Evolutionary conservation across 2,797 vertebrate genomes (phyloP).

Genomic region (Dallia pectoralis): DNA sequence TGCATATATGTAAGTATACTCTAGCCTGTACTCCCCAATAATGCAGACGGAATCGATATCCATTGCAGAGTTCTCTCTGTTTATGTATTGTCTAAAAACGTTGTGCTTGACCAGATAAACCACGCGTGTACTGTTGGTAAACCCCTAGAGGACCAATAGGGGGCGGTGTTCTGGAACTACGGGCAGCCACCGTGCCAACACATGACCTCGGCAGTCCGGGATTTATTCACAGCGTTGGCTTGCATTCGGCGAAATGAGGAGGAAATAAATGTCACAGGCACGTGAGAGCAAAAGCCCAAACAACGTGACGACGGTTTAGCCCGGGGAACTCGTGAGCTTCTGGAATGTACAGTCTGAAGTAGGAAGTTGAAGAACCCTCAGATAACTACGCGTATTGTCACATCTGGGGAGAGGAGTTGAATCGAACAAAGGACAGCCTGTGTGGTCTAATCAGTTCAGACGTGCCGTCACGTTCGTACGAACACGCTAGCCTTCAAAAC

Average conservation of each 20-base stretch:
- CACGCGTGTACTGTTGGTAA: conserved; percentile 40
- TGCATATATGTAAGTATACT: neutral
- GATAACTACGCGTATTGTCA: neutral
- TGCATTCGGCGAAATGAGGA: too few relatives aligned
- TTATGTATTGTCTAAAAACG: conserved; percentile 65
- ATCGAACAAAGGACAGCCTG: neutral
- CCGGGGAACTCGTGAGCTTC: too few relatives aligned
- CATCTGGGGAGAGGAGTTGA: neutral
- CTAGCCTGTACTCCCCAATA: conserved; percentile 39
- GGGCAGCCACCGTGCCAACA: too few relatives aligned
- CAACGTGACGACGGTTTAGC: neutral
- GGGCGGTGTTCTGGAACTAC: too few relatives aligned
- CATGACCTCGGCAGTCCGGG: too few relatives aligned
- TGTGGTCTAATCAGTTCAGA: neutral
- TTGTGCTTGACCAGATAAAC: conserved; percentile 57
- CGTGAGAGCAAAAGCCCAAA: neutral
- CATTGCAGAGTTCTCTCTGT: conserved; percentile 58
- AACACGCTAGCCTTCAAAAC: conserved; percentile 16
- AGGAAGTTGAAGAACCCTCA: neutral
- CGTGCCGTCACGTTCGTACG: neutral
- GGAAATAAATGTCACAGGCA: conserved; percentile 29
- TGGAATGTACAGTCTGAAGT: neutral
- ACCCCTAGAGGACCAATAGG: too few relatives aligned
- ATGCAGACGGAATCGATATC: conserved; percentile 61
- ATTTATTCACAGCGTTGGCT: too few relatives aligned